These are phyloP conservation scores for Anas platyrhynchos DNA, from an alignment of 2,113 vertebrate genomes.

Conservation along the genomic window DNA sequence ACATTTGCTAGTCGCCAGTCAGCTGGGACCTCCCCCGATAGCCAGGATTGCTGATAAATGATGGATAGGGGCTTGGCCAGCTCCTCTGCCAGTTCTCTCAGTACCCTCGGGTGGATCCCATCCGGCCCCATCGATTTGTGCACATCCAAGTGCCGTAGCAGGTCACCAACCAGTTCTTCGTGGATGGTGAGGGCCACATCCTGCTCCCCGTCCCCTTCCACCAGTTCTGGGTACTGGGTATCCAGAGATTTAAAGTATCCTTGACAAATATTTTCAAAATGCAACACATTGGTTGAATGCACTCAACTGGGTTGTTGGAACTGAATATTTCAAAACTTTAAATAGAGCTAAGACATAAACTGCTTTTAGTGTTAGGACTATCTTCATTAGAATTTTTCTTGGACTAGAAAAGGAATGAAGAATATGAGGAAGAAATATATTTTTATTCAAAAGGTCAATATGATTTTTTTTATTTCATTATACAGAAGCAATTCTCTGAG, in stretches of 20 bases:
- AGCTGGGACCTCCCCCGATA: too few relatives aligned
- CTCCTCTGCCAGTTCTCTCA: too few relatives aligned
- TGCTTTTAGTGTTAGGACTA: not conserved
- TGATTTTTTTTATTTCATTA: not conserved
- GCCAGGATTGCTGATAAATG: too few relatives aligned
- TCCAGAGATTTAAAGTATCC: not conserved
- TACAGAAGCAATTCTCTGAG: not conserved
- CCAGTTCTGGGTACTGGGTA: too few relatives aligned
- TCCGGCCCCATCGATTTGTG: too few relatives aligned
- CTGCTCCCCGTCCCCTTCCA: too few relatives aligned
- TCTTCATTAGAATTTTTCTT: not conserved
- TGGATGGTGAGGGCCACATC: too few relatives aligned
- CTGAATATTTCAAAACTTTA: not conserved
- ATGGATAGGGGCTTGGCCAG: too few relatives aligned
- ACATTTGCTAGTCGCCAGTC: too few relatives aligned
- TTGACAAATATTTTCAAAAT: not conserved
- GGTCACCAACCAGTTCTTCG: too few relatives aligned
- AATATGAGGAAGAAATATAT: not conserved
- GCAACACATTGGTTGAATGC: not conserved
- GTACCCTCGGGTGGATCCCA: too few relatives aligned
- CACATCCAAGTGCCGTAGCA: too few relatives aligned
- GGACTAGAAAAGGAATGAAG: not conserved
- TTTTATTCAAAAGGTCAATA: not conserved
- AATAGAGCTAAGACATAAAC: not conserved
- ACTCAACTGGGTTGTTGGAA: not conserved